These are phyloP conservation scores for Polypedilum pembai DNA, from an alignment of 1,140 invertebrate genomes.

Conservation along the genomic window DNA sequence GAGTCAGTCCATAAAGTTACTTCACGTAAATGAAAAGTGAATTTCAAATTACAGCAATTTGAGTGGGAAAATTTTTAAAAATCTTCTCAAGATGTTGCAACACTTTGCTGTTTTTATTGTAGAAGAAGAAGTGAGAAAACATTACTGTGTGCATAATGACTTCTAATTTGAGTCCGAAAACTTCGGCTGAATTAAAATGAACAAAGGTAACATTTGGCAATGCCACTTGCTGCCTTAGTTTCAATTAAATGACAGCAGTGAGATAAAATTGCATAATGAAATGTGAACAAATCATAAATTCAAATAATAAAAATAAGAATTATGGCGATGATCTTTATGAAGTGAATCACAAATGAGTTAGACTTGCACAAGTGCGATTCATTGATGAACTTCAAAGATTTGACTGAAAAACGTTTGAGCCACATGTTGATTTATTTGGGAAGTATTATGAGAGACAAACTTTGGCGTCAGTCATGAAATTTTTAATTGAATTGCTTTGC, in stretches of 20 bases:
- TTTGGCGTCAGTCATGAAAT: too few species aligned
- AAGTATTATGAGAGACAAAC: too few species aligned
- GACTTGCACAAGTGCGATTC: too few species aligned
- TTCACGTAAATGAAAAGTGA: background rate
- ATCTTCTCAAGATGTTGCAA: background rate
- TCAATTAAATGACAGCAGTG: background rate
- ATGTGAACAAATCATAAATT: background rate
- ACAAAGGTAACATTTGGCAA: background rate
- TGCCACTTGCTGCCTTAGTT: background rate
- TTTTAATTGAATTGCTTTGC: too few species aligned
- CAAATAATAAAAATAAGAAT: background rate
- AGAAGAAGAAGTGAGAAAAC: too few species aligned
- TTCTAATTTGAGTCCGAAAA: background rate
- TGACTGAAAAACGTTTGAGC: too few species aligned
- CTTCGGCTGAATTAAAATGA: background rate
- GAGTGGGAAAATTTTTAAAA: background rate
- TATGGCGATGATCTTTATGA: background rate
- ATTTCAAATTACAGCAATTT: background rate
- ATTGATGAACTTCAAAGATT: too few species aligned
- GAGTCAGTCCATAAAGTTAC: background rate
- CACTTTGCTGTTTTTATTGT: background rate
- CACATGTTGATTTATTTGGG: too few species aligned
- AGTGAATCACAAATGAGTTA: too few species aligned
- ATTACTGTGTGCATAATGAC: slow-evolving; percentile 4
- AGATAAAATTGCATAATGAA: background rate